Base-by-base conservation (phyloP, 2,113 vertebrate genomes). In the Coturnix japonica region DNA sequence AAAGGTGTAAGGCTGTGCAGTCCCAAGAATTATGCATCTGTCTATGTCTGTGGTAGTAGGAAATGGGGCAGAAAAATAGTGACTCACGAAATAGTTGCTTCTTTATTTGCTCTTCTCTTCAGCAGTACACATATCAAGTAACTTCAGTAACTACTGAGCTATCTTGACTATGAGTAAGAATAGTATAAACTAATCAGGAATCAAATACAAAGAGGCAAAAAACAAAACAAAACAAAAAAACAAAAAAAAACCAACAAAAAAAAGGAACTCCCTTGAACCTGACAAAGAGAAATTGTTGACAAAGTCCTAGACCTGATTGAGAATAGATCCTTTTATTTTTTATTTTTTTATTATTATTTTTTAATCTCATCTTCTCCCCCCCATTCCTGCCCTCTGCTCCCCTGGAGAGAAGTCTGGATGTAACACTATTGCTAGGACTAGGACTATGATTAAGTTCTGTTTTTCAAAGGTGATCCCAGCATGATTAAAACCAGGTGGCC, bases 341-440 rank as follows among this genome's bases (percentile, higher is more conserved):
- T 33, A 37, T 33, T 65, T 78, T 79, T 54, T 21, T 2, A 5
- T 63, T 74, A 31, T 41, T 33, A 60, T 78, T 82, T 54, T 21
- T 2, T 6, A 4, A 91, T 72, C 84, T 94, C 85, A 66, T 92
- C 92, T 92, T 89, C n/a, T 84, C 60, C 61, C 60, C 65, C 9
- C 9, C 43, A 9, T 69, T 73, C 81, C 87, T 0, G 0, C 81
- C 69, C 91, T 85, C 51, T 56, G 63, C 81, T 95, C 85, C 91
- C 92, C 95, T 77, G 89, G 92, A 94, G 92, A 95, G 89, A 93
- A 94, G 94, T 91, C 85, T 96, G 92, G 85, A 88, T 95, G 91
- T 93, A 94, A 91, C 95, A 85, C 80, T 85, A 76, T 65, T 91
- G 94, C 82, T 87, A 64, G 85, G 91, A 94, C 96, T 92, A 95